These are phyloP conservation scores for Aepyceros melampus DNA, from an alignment of 2,113 vertebrate genomes.

Conservation along the genomic window DNA sequence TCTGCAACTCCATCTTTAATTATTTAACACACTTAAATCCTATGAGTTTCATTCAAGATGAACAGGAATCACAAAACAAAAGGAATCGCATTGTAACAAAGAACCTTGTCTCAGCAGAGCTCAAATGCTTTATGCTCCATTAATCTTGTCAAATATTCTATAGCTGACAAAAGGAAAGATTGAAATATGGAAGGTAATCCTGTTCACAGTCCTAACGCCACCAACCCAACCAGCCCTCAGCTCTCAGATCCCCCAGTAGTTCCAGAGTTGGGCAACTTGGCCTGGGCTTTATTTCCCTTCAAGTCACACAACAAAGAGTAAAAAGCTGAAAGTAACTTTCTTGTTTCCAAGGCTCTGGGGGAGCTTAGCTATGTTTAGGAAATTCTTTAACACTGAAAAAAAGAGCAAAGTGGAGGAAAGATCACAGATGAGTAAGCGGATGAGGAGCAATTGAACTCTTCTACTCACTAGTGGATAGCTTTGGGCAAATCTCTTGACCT, in stretches of 20 bases:
- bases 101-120: slow-evolving; percentile 23
- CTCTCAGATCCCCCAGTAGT: neutral
- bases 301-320: neutral
- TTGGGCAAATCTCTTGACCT: neutral
- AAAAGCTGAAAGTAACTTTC: neutral
- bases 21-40: neutral
- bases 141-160: neutral
- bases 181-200: neutral
- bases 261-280: neutral
- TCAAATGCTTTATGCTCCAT: neutral
- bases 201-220: neutral
- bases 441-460: neutral
- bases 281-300: neutral
- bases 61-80: neutral
- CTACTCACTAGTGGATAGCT: neutral
- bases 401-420: neutral
- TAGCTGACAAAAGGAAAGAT: neutral
- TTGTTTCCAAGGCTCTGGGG: neutral
- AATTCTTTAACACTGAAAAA: neutral
- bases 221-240: neutral
- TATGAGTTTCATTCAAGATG: neutral
- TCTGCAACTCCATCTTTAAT: neutral
- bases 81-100: neutral
- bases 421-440: neutral
- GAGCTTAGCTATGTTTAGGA: neutral